Conservation (phyloP, 2,113 vertebrate species). For the Melanotaenia duboulayi region DNA sequence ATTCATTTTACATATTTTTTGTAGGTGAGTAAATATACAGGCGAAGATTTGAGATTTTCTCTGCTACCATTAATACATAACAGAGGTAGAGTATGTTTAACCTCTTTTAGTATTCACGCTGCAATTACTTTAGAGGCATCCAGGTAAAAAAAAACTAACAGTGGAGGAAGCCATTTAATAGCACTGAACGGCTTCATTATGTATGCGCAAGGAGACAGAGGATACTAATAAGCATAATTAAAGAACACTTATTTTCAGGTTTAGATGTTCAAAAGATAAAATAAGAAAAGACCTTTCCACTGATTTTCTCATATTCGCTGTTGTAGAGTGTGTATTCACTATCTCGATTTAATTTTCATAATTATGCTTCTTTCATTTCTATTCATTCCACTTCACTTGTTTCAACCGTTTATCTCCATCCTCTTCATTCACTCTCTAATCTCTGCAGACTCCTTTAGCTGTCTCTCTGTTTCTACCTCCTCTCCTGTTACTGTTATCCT, state of each 20-base stretch:
- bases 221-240: constrained; percentile 14
- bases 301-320: neutral
- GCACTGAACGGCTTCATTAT: neutral
- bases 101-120: neutral
- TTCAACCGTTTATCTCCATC: constrained; percentile 10
- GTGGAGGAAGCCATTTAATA: neutral
- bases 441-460: constrained; percentile 3
- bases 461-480: constrained; percentile 3
- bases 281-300: neutral
- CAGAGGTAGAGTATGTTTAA: neutral
- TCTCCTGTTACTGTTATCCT: neutral
- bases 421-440: constrained; percentile 28
- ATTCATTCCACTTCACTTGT: constrained; percentile 14
- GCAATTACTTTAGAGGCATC: constrained; percentile 1
- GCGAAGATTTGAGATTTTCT: neutral
- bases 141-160: constrained; percentile 6
- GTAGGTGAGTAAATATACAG: neutral
- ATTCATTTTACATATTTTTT: neutral
- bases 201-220: neutral
- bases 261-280: constrained; percentile 10
- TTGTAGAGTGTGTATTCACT: neutral
- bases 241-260: neutral
- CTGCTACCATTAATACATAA: neutral
- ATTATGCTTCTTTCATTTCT: constrained; percentile 1
- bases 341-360: constrained; percentile 1